Evolutionary conservation across 92 coral and sea anemone genomes (phyloP), one percentile per base, ranked within the genome.

Genomic region (Diadumene lineata): DNA sequence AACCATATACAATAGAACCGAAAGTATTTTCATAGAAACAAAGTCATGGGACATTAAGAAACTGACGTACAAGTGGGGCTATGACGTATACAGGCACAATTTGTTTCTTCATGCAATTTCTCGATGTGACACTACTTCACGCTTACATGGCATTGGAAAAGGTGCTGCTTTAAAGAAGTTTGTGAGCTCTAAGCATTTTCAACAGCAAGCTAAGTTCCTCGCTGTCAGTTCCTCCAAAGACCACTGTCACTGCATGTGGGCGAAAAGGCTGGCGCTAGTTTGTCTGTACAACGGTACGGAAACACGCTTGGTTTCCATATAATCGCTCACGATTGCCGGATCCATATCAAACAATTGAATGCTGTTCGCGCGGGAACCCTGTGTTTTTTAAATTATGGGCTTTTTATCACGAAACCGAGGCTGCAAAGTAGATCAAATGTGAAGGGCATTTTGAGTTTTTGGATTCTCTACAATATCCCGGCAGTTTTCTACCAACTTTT

Each of bases 131-230:
- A 73, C 82, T 11, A 73, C 89, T 2, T 85, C 86, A 50, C 76
- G 81, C 18, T 32, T 79, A 1, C 78, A 77, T 74, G 88, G 92
- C 13, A 83, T 87, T 46, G 88, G 92, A 0, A 87, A 79, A 53
- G 77, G 75, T 0, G 75, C 21, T 1, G 70, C 84, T 15, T 75
- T 88, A 8, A 84, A 77, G 81, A 88, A 79, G 71, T 61, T 72
- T 44, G 10, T n/a, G 0, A 23, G 15, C 22, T 10, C 1, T 13
- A 50, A 60, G 7, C 53, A 70, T 64, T 85, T 88, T 75, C 82
- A 72, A 28, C 82, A 85, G 55, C 87, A 80, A 77, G 89, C 89
- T 29, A 61, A 75, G 24, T 73, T 79, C 32, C 79, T 88, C 43
- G 27, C 48, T 74, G 23, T 60, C 19, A 9, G 68, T 44, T 55